Base-by-base conservation (phyloP, 2,797 vertebrate genomes). In the Delichon dasypus region DNA sequence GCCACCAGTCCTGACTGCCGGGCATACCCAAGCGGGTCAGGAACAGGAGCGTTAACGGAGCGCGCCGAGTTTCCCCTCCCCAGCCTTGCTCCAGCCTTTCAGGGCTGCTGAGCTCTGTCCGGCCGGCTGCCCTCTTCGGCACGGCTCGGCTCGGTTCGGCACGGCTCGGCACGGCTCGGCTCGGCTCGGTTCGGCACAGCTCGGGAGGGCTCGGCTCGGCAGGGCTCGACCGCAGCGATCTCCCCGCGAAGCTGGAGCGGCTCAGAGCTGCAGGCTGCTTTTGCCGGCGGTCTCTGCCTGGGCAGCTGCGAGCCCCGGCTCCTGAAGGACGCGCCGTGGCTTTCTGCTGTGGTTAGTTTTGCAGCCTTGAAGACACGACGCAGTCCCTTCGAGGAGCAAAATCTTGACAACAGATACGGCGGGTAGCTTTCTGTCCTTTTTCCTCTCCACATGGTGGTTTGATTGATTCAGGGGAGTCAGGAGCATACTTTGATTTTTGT, bases 311-410 rank as follows among this genome's bases (percentile, higher is more conserved):
- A 30, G 26, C 15, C 8, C 1, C 0, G 68, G 42, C 44, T 71
- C 27, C 65, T 5, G 38, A 21, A 18, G 55, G 47, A 40, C 7
- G 6, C 47, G 60, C 44, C 6, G 2, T 36, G 47, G 53, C 54
- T 55, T 48, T 32, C 60, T 32, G 15, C 38, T 0, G 17, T 2
- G 18, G 4, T 23, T 20, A 5, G 17, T 18, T 61, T 7, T 2
- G 44, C 40, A 34, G 48, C 40, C 8, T 30, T 38, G 79, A 48
- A 65, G 36, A 64, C 20, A 2, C 36, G 55, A 3, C 2, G 11
- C 45, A 4, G 18, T 8, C 58, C 45, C 2, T 38, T 67, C 36
- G 47, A 47, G n/a, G 65, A 80, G 21, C 30, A 68, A 73, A 62
- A 62, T 25, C 34, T 85, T 42, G 51, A 11, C 38, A 44, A 36